phyloP scores from a whole-genome alignment of 2,888 invertebrate species.

The Rhagophthalmus giganteus region DNA sequence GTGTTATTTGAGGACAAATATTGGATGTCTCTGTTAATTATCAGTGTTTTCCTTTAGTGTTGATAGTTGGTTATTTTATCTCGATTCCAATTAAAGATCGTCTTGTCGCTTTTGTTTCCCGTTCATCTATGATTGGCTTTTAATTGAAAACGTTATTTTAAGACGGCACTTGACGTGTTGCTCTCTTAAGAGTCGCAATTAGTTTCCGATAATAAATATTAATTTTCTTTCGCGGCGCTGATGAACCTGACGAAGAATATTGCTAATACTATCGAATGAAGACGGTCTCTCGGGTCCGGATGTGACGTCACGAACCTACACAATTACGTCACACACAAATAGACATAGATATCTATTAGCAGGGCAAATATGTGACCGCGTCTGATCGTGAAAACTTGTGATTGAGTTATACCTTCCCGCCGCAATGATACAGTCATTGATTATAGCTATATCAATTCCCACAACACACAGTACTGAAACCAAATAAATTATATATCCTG shows the following conservation, averaged over 20 bases:
- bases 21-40: conserved; percentile 45
- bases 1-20: conserved; percentile 50
- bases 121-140: conserved; percentile 40
- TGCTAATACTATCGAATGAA: conserved; percentile 37
- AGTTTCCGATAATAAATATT: conserved; percentile 31
- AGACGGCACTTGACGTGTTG: conserved; percentile 7
- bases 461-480: conserved; percentile 32
- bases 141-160: conserved; percentile 36
- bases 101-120: conserved; percentile 37
- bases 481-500: conserved; percentile 29
- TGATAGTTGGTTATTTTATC: conserved; percentile 41
- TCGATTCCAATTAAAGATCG: conserved; percentile 38
- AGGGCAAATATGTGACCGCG: conserved; percentile 43
- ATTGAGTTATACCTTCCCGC: conserved; percentile 48
- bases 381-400: conserved; percentile 51
- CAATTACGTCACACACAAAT: conserved; percentile 49
- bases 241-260: conserved; percentile 36
- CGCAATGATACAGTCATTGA: conserved; percentile 48
- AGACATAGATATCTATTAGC: conserved; percentile 54
- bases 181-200: conserved; percentile 12
- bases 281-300: conserved; percentile 36
- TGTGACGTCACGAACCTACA: conserved; percentile 44
- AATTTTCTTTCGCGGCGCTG: conserved; percentile 34
- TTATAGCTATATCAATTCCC: conserved; percentile 50
- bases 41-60: conserved; percentile 45